Evolutionary conservation across 2,797 vertebrate genomes (phyloP).

Genomic region (Halcyon badia): DNA sequence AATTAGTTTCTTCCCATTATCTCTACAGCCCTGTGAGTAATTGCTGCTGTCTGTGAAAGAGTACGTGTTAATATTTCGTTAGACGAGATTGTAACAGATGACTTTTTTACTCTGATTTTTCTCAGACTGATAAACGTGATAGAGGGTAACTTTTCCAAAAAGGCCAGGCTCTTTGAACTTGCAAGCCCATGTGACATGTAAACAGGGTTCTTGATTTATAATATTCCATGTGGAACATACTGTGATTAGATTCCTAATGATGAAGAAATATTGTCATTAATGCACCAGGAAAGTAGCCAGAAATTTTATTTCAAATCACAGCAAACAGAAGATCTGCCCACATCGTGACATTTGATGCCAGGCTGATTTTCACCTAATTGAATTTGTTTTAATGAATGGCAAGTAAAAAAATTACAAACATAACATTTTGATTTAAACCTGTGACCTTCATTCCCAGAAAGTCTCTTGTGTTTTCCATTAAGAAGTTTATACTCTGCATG

Average conservation of each 20-base stretch:
- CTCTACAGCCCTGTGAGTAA: constrained; percentile 9
- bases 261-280: constrained; percentile 22
- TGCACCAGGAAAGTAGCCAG: not conserved
- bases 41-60: constrained; percentile 5
- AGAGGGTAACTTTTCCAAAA: constrained; percentile 40
- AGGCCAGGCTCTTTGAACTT: constrained; percentile 4
- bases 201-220: constrained; percentile 36
- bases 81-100: constrained; percentile 23
- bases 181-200: not conserved
- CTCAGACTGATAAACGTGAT: not conserved
- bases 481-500: not conserved
- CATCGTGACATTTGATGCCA: not conserved
- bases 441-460: not conserved
- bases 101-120: constrained; percentile 56
- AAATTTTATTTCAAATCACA: not conserved
- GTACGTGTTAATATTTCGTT: constrained; percentile 36
- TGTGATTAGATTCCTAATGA: constrained; percentile 20
- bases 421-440: constrained; percentile 22
- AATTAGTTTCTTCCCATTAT: constrained; percentile 53
- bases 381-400: not conserved
- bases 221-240: not conserved
- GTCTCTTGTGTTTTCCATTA: constrained; percentile 3
- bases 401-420: not conserved
- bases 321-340: not conserved
- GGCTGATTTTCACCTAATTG: constrained; percentile 26